A percentile compares a stretch with the other conserved stretches of the same genome.
Conservation (phyloP, 2,113 vertebrate genomes). For the Empidonax alnorum region DNA sequence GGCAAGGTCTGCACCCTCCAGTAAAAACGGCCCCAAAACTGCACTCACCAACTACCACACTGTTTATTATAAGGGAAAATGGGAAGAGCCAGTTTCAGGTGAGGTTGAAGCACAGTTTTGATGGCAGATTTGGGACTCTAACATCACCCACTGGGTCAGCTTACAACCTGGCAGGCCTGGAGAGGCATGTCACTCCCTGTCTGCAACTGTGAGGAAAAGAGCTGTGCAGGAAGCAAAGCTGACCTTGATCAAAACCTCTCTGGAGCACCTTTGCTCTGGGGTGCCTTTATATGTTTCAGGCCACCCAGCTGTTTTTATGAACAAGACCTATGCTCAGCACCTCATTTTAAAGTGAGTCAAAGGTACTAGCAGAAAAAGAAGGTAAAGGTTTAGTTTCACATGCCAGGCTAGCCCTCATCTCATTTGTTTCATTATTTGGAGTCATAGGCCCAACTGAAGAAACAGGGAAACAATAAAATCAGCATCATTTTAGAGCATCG, state of each 20-base stretch:
- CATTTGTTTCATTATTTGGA: not conserved
- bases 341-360: not conserved
- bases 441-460: not conserved
- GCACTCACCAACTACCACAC: not conserved
- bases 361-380: not conserved
- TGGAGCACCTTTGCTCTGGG: not conserved
- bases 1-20: not conserved
- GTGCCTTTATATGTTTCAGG: not conserved
- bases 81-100: not conserved
- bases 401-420: not conserved
- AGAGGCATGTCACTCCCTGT: accelerated
- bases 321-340: not conserved
- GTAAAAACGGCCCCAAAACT: not conserved
- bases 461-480: not conserved
- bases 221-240: not conserved
- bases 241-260: not conserved
- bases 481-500: not conserved
- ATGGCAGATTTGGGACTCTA: not conserved
- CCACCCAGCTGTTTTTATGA: not conserved
- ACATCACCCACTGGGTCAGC: not conserved
- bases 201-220: not conserved
- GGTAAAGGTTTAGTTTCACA: not conserved
- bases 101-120: not conserved
- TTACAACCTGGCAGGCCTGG: not conserved
- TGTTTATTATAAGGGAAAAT: not conserved